Percentiles rank a stretch among this genome's conserved stretches.
phyloP scores from a whole-genome alignment of 2,888 invertebrate species.

The Vanessa cardui region DNA sequence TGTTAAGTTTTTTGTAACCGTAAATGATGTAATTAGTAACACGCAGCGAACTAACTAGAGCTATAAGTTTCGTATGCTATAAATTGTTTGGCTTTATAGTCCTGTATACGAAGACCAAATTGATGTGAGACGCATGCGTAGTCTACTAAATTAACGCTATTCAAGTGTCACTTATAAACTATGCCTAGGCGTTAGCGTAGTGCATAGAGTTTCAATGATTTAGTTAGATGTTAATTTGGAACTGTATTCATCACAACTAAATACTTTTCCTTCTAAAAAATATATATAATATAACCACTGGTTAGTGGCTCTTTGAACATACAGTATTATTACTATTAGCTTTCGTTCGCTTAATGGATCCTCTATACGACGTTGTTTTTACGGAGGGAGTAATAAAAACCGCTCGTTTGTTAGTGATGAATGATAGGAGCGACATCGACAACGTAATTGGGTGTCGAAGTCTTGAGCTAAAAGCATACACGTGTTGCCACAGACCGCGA shows the following conservation, averaged over 20 bases:
- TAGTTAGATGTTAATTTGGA: conserved; percentile 11
- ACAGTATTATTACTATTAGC: conserved; percentile 15
- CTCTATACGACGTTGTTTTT: conserved; percentile 25
- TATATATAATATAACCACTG: background rate
- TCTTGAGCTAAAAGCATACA: conserved; percentile 79
- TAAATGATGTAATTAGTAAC: conserved; percentile 63
- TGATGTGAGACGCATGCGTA: conserved; percentile 20
- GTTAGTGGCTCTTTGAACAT: background rate
- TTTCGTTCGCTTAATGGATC: conserved; percentile 7
- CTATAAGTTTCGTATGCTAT: conserved; percentile 28
- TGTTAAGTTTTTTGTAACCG: conserved; percentile 64
- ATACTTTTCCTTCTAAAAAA: background rate
- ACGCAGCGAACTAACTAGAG: conserved; percentile 28
- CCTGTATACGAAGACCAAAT: conserved; percentile 16
- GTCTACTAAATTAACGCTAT: conserved; percentile 35
- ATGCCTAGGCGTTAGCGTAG: conserved; percentile 16
- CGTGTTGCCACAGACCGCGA: conserved; percentile 65
- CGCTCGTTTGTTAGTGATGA: conserved; percentile 73
- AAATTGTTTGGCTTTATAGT: conserved; percentile 30
- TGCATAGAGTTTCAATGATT: conserved; percentile 19
- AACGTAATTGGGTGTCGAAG: conserved; percentile 79
- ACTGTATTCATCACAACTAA: conserved; percentile 15
- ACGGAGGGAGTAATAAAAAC: conserved; percentile 55
- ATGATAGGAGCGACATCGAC: conserved; percentile 62
- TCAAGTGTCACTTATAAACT: conserved; percentile 29